Percentiles rank a stretch among this genome's conserved stretches.
These are phyloP conservation scores for Hyla sarda DNA, from an alignment of 2,113 vertebrate genomes.

Conservation along the genomic window DNA sequence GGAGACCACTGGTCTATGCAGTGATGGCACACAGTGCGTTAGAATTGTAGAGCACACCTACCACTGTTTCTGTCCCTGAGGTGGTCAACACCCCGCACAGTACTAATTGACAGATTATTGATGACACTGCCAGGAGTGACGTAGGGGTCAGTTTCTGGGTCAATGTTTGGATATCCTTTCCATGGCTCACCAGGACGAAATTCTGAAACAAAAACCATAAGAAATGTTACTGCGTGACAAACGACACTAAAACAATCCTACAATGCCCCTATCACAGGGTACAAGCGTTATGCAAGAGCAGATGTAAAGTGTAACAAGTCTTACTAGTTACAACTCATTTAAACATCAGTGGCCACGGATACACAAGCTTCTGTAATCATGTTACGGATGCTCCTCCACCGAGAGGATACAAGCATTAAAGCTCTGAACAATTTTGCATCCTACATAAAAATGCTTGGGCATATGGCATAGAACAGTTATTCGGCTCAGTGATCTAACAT, in stretches of 20 bases:
- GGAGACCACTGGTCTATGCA: not conserved
- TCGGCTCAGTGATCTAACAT: no score
- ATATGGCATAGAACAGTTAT: no score
- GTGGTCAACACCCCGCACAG: slow-evolving; percentile 99
- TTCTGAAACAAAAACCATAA: slow-evolving; percentile 73
- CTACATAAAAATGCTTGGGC: no score
- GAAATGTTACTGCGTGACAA: not conserved
- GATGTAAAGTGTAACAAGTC: no score
- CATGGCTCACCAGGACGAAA: slow-evolving; percentile 99
- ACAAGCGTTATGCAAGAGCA: not conserved
- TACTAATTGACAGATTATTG: slow-evolving; percentile 98
- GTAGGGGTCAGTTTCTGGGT: slow-evolving; percentile 99
- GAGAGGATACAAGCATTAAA: no score
- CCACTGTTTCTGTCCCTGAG: slow-evolving; percentile 99
- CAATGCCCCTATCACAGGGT: no score
- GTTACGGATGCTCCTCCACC: no score
- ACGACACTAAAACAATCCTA: not conserved
- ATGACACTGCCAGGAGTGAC: slow-evolving; percentile 99
- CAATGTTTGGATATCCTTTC: slow-evolving; percentile 99
- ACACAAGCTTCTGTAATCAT: no score
- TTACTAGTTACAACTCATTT: no score
- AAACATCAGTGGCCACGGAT: no score
- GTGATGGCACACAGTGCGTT: not conserved
- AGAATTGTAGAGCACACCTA: slow-evolving; percentile 66
- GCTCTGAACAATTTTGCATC: no score